Evolutionary conservation across 37 sponge, comb jelly and placozoan species (phyloP).

Genomic region (Cliona cf. orientalis): DNA sequence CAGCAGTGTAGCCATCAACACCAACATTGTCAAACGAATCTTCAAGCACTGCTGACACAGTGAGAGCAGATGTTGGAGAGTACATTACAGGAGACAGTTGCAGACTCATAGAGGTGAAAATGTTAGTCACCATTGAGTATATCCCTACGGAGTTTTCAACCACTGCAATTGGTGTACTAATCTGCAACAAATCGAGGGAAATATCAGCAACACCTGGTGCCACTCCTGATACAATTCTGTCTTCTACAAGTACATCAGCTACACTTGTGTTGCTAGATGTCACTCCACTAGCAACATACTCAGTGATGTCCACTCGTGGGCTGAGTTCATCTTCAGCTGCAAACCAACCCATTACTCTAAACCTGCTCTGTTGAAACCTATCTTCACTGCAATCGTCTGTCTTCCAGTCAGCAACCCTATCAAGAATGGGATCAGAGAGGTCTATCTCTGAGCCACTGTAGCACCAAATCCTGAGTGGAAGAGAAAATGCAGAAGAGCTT

Average conservation of each 20-base stretch:
- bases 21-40: slow-evolving; percentile 16
- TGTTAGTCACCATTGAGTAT: slow-evolving; percentile 5
- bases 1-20: slow-evolving; percentile 33
- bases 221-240: not conserved
- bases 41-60: slow-evolving; percentile 1
- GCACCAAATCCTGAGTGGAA: slow-evolving; percentile 63
- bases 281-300: not conserved
- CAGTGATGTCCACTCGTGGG: slow-evolving; percentile 3
- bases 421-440: slow-evolving; percentile 19
- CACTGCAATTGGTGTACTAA: slow-evolving; percentile 7
- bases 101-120: slow-evolving; percentile 45
- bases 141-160: slow-evolving; percentile 9
- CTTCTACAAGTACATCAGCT: not conserved
- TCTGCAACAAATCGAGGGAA: not conserved
- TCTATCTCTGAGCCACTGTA: not conserved
- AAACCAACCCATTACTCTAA: slow-evolving; percentile 13
- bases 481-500: not conserved
- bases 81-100: not conserved
- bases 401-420: slow-evolving; percentile 2
- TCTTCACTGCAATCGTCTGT: not conserved
- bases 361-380: slow-evolving; percentile 11
- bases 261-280: not conserved
- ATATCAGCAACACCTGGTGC: not conserved
- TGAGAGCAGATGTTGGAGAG: slow-evolving; percentile 3
- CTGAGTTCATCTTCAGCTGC: slow-evolving; percentile 1